These are phyloP conservation scores for Gnatocerus cornutus DNA, from an alignment of 2,888 invertebrate genomes.

Conservation along the genomic window DNA sequence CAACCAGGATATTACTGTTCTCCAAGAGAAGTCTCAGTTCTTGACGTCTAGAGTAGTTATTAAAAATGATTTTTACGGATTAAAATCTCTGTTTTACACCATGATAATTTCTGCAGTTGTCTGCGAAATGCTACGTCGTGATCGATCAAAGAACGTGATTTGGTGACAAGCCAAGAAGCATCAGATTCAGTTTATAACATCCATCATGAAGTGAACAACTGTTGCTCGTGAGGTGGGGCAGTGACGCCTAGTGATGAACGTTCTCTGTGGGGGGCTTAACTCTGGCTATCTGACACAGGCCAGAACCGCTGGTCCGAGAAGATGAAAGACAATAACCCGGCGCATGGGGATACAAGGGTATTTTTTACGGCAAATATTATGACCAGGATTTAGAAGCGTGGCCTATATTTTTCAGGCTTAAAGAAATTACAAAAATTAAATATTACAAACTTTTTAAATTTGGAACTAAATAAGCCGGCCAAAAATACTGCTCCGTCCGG, in stretches of 20 bases:
- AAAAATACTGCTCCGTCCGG: slow-evolving; percentile 11
- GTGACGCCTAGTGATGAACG: slow-evolving; percentile 38
- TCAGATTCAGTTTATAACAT: slow-evolving; percentile 41
- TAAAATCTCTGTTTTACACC: not conserved
- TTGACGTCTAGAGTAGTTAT: not conserved
- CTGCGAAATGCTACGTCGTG: slow-evolving; percentile 22
- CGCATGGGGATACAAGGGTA: slow-evolving; percentile 6
- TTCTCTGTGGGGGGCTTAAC: slow-evolving; percentile 41
- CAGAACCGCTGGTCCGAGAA: slow-evolving; percentile 29
- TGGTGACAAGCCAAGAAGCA: slow-evolving; percentile 41
- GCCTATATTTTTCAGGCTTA: not conserved
- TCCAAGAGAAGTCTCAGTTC: not conserved
- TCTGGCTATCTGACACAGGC: slow-evolving; percentile 36
- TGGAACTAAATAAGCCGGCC: slow-evolving; percentile 15
- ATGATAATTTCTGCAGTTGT: slow-evolving; percentile 13
- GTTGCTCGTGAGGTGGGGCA: slow-evolving; percentile 39
- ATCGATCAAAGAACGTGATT: slow-evolving; percentile 40
- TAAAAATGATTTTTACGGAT: not conserved
- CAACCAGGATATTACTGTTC: too few relatives aligned
- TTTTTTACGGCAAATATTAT: slow-evolving; percentile 23
- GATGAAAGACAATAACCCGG: slow-evolving; percentile 41
- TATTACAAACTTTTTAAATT: not conserved
- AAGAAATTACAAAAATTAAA: not conserved
- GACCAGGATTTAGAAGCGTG: not conserved
- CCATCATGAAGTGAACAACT: slow-evolving; percentile 44